Evolutionary conservation across 2,113 vertebrate species (phyloP), one percentile per base, ranked within the genome.

Genomic region (Archocentrus centrarchus): DNA sequence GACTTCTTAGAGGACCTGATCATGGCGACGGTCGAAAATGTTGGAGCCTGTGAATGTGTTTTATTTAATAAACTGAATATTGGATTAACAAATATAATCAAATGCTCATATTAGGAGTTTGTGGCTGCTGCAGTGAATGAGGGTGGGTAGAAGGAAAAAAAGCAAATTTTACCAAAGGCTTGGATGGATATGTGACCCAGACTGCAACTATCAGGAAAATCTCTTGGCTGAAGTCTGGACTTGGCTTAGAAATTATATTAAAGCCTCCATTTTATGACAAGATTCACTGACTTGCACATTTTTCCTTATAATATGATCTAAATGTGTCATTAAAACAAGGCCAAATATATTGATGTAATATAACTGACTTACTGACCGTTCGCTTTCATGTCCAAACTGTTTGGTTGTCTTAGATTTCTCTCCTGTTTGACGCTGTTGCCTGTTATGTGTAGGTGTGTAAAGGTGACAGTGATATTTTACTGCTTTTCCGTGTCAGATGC

Each of bases 401-500:
- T 35, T 3, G 2, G 47, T 77, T 3, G 11, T 15, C 24, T n/a
- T 39, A 37, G 30, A 9, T 15, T 24, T 64, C 9, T 62, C 30
- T 35, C 55, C 5, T 14, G 18, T 73, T 73, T 55, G 68, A 73
- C 55, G 53, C 18, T 55, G 1, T 66, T n/a, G 10, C 24, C 5
- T 53, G 24, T 6, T 73, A 1, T 35, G 18, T 66, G 73, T 0
- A 11, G 20, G n/a, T 17, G 37, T 41, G 9, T 18, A 66, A 44
- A 18, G 15, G 18, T 22, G 22, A 30, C 3, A 11, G 37, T 59
- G 55, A 59, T 3, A 63, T 78, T 50, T 22, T 15, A 2, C 47
- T 30, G 55, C 11, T 61, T 58, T 13, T 80, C 24, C 44, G 0
- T 81, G 15, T 85, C 94, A 98, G 96, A 96, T 95, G 89, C 17